Conservation (phyloP, 1,140 invertebrate species). For the Cecropterus lyciades region DNA sequence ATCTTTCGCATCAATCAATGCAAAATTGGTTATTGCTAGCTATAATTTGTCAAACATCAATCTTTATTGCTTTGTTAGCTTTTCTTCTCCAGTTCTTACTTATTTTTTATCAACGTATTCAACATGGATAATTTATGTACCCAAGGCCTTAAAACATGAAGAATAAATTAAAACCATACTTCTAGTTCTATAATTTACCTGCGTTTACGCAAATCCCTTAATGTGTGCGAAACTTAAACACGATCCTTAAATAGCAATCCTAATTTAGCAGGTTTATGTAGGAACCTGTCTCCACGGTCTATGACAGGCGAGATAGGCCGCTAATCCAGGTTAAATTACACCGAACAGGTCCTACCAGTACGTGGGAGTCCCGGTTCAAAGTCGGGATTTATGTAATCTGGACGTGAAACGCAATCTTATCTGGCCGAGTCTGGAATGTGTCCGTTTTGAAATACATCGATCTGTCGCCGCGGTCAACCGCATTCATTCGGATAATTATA, state of each 20-base stretch:
- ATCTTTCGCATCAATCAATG: constrained; percentile 5
- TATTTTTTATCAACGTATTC: too few relatives aligned
- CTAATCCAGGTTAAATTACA: constrained; percentile 44
- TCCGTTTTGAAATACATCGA: constrained; percentile 45
- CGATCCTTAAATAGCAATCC: constrained; percentile 7
- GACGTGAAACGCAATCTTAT: constrained; percentile 46
- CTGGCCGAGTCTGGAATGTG: constrained; percentile 44
- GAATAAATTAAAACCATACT: too few relatives aligned
- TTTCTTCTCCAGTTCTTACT: too few relatives aligned
- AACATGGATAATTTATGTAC: too few relatives aligned
- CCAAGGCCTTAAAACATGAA: too few relatives aligned
- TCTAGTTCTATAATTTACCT: too few relatives aligned
- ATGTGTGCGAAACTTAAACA: not conserved
- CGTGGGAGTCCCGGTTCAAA: constrained; percentile 50
- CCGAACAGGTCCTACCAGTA: constrained; percentile 30
- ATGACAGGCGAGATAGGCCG: constrained; percentile 37
- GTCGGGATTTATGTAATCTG: constrained; percentile 53
- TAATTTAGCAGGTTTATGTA: constrained; percentile 28
- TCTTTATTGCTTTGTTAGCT: too few relatives aligned
- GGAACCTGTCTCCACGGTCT: constrained; percentile 29
- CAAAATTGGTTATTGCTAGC: not conserved
- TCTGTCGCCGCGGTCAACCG: constrained; percentile 32
- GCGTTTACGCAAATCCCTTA: too few relatives aligned
- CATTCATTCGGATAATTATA: constrained; percentile 37
- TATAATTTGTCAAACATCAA: too few relatives aligned